These are phyloP conservation scores for Macrotrachela quadricornifera DNA, from an alignment of 1,140 invertebrate species.

Conservation along the genomic window DNA sequence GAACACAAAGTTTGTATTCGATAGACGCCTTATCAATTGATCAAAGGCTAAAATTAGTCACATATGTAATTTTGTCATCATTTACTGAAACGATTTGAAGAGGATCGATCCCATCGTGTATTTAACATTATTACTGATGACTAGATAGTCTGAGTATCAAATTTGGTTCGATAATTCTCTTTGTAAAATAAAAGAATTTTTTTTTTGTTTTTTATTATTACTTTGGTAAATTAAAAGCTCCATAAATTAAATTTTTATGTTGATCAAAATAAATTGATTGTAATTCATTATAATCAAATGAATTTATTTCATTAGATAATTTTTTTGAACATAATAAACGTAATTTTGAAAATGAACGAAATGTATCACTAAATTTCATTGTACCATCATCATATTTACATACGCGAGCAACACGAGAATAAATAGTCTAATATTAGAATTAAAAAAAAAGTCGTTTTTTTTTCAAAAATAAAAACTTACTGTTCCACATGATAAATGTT, in stretches of 20 bases:
- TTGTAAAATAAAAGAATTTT: too few species aligned
- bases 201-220: background rate
- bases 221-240: background rate
- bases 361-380: slow-evolving; percentile 63
- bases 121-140: too few species aligned
- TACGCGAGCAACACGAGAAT: slow-evolving; percentile 70
- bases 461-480: slow-evolving; percentile 11
- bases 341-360: too few species aligned
- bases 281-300: slow-evolving; percentile 2
- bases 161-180: too few species aligned
- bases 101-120: too few species aligned
- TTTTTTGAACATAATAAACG: background rate
- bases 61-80: too few species aligned
- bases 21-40: too few species aligned
- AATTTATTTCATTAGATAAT: background rate
- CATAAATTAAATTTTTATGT: slow-evolving; percentile 3
- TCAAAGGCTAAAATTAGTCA: too few species aligned
- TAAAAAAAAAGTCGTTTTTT: background rate
- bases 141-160: too few species aligned
- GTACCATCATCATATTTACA: slow-evolving; percentile 82
- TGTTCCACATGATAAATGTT: slow-evolving; percentile 85
- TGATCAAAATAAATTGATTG: slow-evolving; percentile 1
- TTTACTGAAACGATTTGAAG: too few species aligned
- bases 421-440: slow-evolving; percentile 42
- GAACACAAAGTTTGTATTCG: too few species aligned